Evolutionary conservation across 2,113 vertebrate species (phyloP), one percentile per base, ranked within the genome.

Genomic region (Pseudorasbora parva): DNA sequence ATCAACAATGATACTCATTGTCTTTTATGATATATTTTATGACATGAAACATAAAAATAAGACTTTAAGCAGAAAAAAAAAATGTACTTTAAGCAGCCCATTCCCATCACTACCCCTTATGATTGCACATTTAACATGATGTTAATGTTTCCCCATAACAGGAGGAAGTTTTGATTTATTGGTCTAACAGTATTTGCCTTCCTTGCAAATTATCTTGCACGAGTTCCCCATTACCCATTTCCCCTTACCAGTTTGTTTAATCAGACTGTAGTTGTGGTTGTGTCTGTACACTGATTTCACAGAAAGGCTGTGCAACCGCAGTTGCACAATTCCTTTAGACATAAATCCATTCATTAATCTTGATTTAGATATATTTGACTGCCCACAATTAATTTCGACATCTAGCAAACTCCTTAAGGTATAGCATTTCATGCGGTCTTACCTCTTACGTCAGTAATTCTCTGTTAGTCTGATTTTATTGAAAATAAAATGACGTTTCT

Each of bases 261-360:
- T 74, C 72, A 78, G 37, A 43, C 56, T 51, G 21, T 69, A 59
- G 14, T 59, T 73, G 62, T 25, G 78, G 23, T 54, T 76, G 76
- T 69, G 69, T 81, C 68, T 76, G 57, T 51, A 81, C 41, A 82
- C 60, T 37, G 71, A 74, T 45, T 84, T 81, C 25, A 2, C 11
- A 71, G 47, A 33, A 51, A n/a, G 9, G 9, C 33, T 78, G 25
- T 68, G 51, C 14, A 73, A 45, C 56, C 57, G 23, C 71, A 56
- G 56, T 86, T 83, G 56, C 81, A 83, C 81, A 80, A 83, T 56
- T 51, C 60, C 30, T 76, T 27, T 51, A 79, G 9, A 43, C 57
- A 49, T 79, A 19, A 57, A 78, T 41, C 72, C n/a, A 27, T 51
- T 74, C 47, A 74, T 27, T 51, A 51, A 51, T 78, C 12, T 21